Conservation (phyloP, 2,888 invertebrate species). For the Phaonia tiefii region DNA sequence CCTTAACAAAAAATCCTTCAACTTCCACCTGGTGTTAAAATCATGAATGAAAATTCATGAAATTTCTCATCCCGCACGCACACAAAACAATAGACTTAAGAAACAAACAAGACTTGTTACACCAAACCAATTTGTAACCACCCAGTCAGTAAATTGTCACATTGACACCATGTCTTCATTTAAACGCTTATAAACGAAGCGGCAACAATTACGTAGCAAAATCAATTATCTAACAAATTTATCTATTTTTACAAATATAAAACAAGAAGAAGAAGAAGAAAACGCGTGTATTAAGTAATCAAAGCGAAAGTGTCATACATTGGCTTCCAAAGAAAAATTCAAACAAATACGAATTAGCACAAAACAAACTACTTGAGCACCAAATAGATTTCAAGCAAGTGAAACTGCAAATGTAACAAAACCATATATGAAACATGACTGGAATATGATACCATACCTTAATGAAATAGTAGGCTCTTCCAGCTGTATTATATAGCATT, state of each 20-base stretch:
- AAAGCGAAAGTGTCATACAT: slow-evolving; percentile 8
- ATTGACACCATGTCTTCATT: background rate
- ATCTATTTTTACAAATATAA: slow-evolving; percentile 1
- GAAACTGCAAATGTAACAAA: slow-evolving; percentile 61
- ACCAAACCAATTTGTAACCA: too few relatives aligned
- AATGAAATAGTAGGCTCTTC: background rate
- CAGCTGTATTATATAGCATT: too few relatives aligned
- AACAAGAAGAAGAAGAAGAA: too few relatives aligned
- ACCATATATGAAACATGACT: slow-evolving; percentile 51
- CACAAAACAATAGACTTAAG: slow-evolving; percentile 7
- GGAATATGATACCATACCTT: slow-evolving; percentile 20
- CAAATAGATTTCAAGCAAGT: slow-evolving; percentile 35
- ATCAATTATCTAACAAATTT: slow-evolving; percentile 24
- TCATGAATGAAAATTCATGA: too few relatives aligned
- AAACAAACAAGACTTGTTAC: background rate
- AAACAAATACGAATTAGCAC: background rate
- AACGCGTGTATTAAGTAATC: slow-evolving; percentile 19
- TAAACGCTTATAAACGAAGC: background rate
- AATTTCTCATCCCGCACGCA: too few relatives aligned
- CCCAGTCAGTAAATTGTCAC: background rate
- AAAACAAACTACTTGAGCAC: background rate
- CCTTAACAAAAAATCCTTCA: too few relatives aligned
- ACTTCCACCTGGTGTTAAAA: too few relatives aligned
- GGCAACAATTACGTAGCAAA: slow-evolving; percentile 17
- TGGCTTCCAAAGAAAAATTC: background rate